Evolutionary conservation across 53 echinoderm and acorn worm species (phyloP), one percentile per base, ranked within the genome.

Genomic region (Hippasteria phrygiana): DNA sequence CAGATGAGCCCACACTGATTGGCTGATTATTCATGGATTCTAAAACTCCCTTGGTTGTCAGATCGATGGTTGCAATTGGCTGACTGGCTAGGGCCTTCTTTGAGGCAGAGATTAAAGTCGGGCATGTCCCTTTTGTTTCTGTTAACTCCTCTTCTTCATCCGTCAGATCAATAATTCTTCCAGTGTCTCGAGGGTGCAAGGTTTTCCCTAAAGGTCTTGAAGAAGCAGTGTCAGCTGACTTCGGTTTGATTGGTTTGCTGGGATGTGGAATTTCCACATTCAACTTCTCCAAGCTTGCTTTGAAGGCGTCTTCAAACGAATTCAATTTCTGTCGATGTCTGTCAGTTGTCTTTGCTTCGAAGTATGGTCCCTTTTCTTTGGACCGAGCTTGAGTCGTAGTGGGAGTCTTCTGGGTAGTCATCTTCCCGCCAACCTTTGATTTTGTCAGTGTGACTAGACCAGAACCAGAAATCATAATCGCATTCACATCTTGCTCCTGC

Each of bases 241-340:
- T 40, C 26, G 18, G 5, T 20, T 43, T 73, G 41, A 73, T 73
- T 22, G 42, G 6, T 43, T 9, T 71, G 9, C 40, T 73, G 3
- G 16, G 73, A 26, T 22, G 73, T 31, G 75, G 50, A 18, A 29
- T 42, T 40, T 46, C 42, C 7, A 48, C 17, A 10, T 48, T 75
- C 47, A 75, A 48, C 48, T 75, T 75, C 27, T 33, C 75, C 5
- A 85, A 2, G 12, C 48, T 85, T 8, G 41, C 85, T 71, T 85
- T 85, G 22, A 85, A 85, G 9, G 50, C 85, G 38, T 85, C 85
- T 29, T 85, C 85, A 51, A 85, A 85, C 2, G 85, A 51, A 37
- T 39, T 85, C 36, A 39, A 4, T 12, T 38, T 78, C 9, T 11
- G 69, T 46, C 14, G 37, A 9, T 3, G 3, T 33, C n/a, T 26